Evolutionary conservation across 1,140 invertebrate genomes (phyloP).

Genomic region (Bicyclus anynana): DNA sequence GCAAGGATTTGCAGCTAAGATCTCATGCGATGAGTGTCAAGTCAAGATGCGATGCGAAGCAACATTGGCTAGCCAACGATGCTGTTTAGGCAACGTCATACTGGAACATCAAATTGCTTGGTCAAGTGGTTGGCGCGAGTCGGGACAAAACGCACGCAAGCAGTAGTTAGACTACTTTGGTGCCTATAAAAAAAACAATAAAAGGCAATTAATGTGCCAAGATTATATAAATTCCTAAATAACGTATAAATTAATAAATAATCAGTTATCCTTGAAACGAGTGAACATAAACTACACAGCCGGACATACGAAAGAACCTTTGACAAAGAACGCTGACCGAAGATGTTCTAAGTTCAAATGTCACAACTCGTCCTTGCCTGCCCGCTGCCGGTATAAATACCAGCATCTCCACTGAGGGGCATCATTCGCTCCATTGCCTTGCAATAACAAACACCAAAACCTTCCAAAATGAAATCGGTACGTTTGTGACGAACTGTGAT

Average conservation of each 20-base stretch:
- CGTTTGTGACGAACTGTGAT: conserved; percentile 26
- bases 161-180: no score
- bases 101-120: no score
- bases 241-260: conserved; percentile 9
- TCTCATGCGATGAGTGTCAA: no score
- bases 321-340: conserved; percentile 38
- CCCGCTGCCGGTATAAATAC: conserved; percentile 50
- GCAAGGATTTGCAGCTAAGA: no score
- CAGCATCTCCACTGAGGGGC: conserved; percentile 27
- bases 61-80: no score
- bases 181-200: not conserved
- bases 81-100: no score
- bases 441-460: conserved; percentile 39
- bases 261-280: conserved; percentile 18
- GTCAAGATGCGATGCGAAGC: no score
- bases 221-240: conserved; percentile 9
- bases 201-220: not conserved
- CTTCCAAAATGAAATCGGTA: conserved; percentile 71
- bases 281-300: conserved; percentile 20
- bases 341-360: conserved; percentile 69
- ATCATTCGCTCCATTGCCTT: conserved; percentile 63
- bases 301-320: conserved; percentile 53
- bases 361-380: conserved; percentile 59
- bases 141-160: no score
- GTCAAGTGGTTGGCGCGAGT: no score